phyloP scores from a whole-genome alignment of 2,888 invertebrate genomes.

The Machimus rusticus region DNA sequence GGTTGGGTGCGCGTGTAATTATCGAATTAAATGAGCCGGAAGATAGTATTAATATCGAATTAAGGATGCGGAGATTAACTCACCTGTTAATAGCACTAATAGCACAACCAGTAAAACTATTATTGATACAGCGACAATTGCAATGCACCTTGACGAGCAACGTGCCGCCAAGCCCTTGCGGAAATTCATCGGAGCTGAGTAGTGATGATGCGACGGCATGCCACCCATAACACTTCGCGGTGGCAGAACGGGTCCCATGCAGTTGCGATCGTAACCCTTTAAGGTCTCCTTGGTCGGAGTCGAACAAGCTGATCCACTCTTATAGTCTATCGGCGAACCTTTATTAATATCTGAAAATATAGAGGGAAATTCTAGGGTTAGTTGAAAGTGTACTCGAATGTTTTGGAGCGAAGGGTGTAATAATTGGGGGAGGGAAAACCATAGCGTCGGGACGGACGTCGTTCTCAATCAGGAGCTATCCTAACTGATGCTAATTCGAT shows the following conservation, averaged over 20 bases:
- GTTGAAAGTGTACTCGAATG: background rate
- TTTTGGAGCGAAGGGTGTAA: background rate
- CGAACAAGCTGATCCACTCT: slow-evolving; percentile 83
- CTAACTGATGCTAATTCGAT: slow-evolving; percentile 61
- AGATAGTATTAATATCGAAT: slow-evolving; percentile 2
- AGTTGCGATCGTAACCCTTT: slow-evolving; percentile 69
- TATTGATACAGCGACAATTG: slow-evolving; percentile 85
- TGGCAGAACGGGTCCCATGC: slow-evolving; percentile 77
- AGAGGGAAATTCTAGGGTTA: background rate
- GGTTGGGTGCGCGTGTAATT: background rate
- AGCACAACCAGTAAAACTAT: slow-evolving; percentile 83
- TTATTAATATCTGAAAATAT: slow-evolving; percentile 82
- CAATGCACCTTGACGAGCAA: slow-evolving; percentile 93
- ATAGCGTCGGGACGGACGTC: slow-evolving; percentile 44
- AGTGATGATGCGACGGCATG: slow-evolving; percentile 75
- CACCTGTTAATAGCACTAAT: slow-evolving; percentile 88
- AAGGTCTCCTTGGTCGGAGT: slow-evolving; percentile 81
- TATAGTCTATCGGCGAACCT: slow-evolving; percentile 88
- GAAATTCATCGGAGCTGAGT: slow-evolving; percentile 84
- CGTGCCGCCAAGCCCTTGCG: slow-evolving; percentile 84
- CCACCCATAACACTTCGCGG: slow-evolving; percentile 68
- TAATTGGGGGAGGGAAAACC: background rate
- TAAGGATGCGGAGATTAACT: background rate
- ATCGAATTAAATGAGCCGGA: background rate
- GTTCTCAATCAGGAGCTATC: slow-evolving; percentile 50